Evolutionary conservation across 2,888 invertebrate species (phyloP), one percentile per base, ranked within the genome.

Genomic region (Germaria angustata): DNA sequence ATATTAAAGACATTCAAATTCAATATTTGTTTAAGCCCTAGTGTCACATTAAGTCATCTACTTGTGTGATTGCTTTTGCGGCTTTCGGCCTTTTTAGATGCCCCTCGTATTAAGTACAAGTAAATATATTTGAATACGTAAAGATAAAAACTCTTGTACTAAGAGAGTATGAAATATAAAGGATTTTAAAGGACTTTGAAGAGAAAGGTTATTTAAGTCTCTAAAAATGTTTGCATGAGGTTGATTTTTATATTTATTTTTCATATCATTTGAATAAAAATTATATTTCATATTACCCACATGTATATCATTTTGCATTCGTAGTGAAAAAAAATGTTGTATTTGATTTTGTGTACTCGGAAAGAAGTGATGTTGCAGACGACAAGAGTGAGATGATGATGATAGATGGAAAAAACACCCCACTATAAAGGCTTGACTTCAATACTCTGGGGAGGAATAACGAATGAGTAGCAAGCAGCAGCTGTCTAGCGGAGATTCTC

Each of bases 101-200:
- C 17, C 15, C 15, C 22, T 41, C 61, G 28, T 41, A 53, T 32
- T 9, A 22, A 28, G 8, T 4, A 22, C 34, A 36, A 17, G 66
- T 28, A 24, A 32, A 28, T 53, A 6, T 9, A 36, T 46, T 24
- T 44, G 32, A 22, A 24, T 76, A 46, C 34, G 24, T 66, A 66
- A 36, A 63, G 24, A 69, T 63, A 36, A n/a, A n/a, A n/a, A n/a
- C n/a, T n/a, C n/a, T n/a, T n/a, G n/a, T n/a, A n/a, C n/a, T n/a
- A n/a, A n/a, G 41, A 76, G 66, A 65, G 51, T 65, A 68, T 75
- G 79, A 63, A 77, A n/a, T 34, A 46, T 20, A 55, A 32, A 82
- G 80, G 68, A 85, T 83, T 84, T 83, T 75, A 84, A 84, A 80
- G 80, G 77, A 77, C 83, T 78, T 65, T 63, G 78, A 80, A 39